A percentile compares a stretch with the other conserved stretches of the same genome.
Conservation (phyloP, 2,797 vertebrate species). For the Chiroxiphia lanceolata region DNA sequence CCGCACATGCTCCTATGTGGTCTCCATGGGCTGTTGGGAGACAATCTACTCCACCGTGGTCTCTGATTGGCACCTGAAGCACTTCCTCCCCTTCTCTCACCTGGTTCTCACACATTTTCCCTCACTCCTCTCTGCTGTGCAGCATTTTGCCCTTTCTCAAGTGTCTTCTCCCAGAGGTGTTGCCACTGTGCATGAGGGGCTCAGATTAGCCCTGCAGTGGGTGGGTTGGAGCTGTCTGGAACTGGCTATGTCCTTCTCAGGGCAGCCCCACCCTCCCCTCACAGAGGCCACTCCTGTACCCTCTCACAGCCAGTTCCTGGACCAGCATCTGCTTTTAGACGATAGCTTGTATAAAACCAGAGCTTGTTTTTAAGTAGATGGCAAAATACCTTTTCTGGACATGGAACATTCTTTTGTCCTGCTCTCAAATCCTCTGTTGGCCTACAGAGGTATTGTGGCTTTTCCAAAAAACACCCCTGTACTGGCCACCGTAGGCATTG, state of each 20-base stretch:
- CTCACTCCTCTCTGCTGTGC: neutral
- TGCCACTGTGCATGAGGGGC: fast-evolving
- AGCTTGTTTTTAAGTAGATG: neutral
- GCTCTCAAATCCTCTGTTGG: neutral
- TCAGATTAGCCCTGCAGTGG: fast-evolving
- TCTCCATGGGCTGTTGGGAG: neutral
- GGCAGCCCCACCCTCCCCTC: neutral
- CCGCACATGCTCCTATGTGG: neutral
- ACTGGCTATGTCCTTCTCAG: neutral
- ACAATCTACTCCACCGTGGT: fast-evolving
- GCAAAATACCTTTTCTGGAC: neutral
- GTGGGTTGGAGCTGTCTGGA: neutral
- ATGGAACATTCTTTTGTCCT: fast-evolving
- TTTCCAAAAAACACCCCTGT: fast-evolving
- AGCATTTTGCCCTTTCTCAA: fast-evolving
- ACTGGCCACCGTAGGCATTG: neutral
- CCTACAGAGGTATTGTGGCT: neutral
- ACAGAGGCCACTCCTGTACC: neutral
- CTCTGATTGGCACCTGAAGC: neutral
- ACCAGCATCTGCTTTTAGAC: too few species aligned
- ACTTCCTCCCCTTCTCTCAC: neutral
- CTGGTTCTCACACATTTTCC: neutral
- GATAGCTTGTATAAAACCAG: neutral
- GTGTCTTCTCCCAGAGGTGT: neutral
- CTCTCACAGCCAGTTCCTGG: fast-evolving